phyloP scores from a whole-genome alignment of 2,888 invertebrate species.

The Enchytraeus crypticus region DNA sequence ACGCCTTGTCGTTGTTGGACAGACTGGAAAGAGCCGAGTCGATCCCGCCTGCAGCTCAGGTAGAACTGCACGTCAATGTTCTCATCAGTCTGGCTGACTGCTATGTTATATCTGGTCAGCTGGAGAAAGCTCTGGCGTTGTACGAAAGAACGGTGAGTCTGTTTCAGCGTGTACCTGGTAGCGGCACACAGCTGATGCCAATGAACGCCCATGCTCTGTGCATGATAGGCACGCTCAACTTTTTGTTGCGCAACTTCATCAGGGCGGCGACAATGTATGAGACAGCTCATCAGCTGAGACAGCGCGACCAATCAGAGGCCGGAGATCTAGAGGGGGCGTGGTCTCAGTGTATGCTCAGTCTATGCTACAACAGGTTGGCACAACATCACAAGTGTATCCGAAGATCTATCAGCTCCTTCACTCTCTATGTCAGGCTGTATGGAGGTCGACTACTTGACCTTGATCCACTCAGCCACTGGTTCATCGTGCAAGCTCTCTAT shows the following conservation, averaged over 20 bases:
- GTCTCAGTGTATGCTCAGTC: constrained; percentile 40
- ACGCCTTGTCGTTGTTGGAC: constrained; percentile 36
- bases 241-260: constrained; percentile 43
- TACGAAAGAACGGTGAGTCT: constrained; percentile 42
- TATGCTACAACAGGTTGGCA: constrained; percentile 42
- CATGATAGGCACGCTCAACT: constrained; percentile 44
- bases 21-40: constrained; percentile 25
- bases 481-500: constrained; percentile 43
- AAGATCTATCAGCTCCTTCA: constrained; percentile 43
- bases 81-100: constrained; percentile 44
- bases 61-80: constrained; percentile 22
- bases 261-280: constrained; percentile 44
- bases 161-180: constrained; percentile 32
- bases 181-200: constrained; percentile 31
- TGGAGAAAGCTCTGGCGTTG: constrained; percentile 38
- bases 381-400: constrained; percentile 44
- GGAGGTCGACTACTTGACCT: constrained; percentile 36
- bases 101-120: constrained; percentile 42
- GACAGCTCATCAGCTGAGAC: constrained; percentile 41
- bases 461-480: constrained; percentile 42
- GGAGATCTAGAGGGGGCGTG: constrained; percentile 37
- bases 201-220: constrained; percentile 44
- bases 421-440: constrained; percentile 40
- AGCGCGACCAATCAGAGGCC: constrained; percentile 32
- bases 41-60: background rate